Base-by-base conservation (phyloP, 2,797 vertebrate genomes). In the Pogonophryne albipinna region DNA sequence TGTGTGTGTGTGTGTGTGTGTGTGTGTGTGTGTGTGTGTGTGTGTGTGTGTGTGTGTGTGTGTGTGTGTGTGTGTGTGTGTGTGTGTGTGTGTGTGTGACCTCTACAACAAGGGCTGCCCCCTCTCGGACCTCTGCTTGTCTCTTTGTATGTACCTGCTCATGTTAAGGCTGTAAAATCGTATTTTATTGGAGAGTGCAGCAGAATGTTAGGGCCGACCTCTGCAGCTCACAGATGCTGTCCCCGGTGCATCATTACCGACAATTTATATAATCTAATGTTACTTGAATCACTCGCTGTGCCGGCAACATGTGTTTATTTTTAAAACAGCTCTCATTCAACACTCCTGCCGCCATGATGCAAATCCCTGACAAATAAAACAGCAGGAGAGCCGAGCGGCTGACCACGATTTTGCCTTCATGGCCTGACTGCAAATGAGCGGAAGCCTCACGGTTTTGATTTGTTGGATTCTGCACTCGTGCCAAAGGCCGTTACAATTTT, bases 61-160 rank as follows among this genome's bases (percentile, higher is more conserved):
- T 45, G 34, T 38, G 80, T 59, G 68, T 58, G 34, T 74, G 51
- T 71, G 78, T 65, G 56, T 44, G 73, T 82, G 71, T 63, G 41
- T 45, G 56, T 68, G 77, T 49, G 55, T 53, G 71, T 68, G 79
- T 46, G 49, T 69, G 52, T 41, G 76, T 74, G 78, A 92, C 92
- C 91, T 90, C 88, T 73, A 80, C 80, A 59, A 59, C 45, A 10
- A 74, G 81, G 55, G 1, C 41, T 1, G 42, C 20, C 79, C 78
- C 86, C 86, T 79, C 76, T 72, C 56, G 20, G 83, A 73, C 86
- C 87, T 62, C 70, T 4, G 61, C 86, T 82, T 90, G 90, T 91
- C 87, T 86, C 76, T 79, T 74, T 63, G 65, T 27, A 52, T 91
- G 90, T 93, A 84, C 79, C 82, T 73, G 83, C 78, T 84, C 89